phyloP scores from a whole-genome alignment of 1,140 invertebrate genomes.

The Dryas iulia region DNA sequence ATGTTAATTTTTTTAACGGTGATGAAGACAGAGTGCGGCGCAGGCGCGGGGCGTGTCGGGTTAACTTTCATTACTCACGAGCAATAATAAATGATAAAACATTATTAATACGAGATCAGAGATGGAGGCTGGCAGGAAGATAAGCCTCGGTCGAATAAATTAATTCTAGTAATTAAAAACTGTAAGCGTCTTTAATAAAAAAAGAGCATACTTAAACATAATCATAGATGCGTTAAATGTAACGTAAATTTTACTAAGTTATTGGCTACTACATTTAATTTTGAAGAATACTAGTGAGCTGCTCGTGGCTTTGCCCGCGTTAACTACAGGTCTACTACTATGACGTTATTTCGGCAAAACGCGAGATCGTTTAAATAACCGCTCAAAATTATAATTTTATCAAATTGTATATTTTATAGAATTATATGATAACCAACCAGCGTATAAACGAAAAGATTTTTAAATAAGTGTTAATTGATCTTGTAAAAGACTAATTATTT shows the following conservation, averaged over 20 bases:
- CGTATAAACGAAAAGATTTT: too few relatives aligned
- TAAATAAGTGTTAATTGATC: too few relatives aligned
- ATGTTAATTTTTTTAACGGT: slow-evolving; percentile 55
- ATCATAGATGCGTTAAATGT: background rate
- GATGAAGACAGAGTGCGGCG: slow-evolving; percentile 74
- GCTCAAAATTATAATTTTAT: too few relatives aligned
- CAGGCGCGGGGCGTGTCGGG: slow-evolving; percentile 68
- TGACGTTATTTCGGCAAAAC: too few relatives aligned
- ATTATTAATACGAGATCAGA: slow-evolving; percentile 77
- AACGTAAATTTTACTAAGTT: background rate
- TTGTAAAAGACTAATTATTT: too few relatives aligned
- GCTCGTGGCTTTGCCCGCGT: too few relatives aligned
- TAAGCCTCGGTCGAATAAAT: slow-evolving; percentile 65
- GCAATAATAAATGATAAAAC: slow-evolving; percentile 80
- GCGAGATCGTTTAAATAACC: too few relatives aligned
- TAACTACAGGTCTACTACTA: too few relatives aligned
- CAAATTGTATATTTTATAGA: too few relatives aligned
- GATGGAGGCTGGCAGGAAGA: slow-evolving; percentile 60
- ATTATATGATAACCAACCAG: too few relatives aligned
- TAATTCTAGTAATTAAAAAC: slow-evolving; percentile 74
- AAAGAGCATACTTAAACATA: background rate
- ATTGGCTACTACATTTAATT: background rate
- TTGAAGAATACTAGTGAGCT: too few relatives aligned
- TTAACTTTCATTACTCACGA: slow-evolving; percentile 77
- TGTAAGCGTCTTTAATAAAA: background rate